These are phyloP conservation scores for Eupithecia pulchellata DNA, from an alignment of 2,888 invertebrate species.

Conservation along the genomic window DNA sequence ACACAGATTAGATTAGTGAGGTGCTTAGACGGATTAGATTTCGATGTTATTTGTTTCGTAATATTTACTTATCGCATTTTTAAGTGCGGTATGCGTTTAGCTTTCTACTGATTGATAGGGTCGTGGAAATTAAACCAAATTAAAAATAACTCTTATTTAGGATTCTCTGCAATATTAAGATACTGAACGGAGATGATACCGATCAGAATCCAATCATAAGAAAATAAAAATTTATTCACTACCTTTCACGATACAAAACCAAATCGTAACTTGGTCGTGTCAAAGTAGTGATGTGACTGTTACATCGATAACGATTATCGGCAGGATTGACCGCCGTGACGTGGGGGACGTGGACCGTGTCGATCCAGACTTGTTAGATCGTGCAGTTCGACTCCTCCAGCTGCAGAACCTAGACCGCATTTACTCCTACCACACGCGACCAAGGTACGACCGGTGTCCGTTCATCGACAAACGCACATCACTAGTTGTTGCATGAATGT, in stretches of 20 bases:
- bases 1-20: conserved; percentile 33
- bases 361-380: conserved; percentile 83
- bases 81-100: background rate
- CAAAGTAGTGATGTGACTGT: conserved; percentile 59
- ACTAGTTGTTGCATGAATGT: conserved; percentile 59
- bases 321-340: conserved; percentile 84
- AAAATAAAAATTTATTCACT: background rate
- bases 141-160: background rate
- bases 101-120: conserved; percentile 3
- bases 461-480: conserved; percentile 59
- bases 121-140: background rate
- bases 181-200: background rate
- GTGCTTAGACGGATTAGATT: conserved; percentile 14
- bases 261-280: conserved; percentile 73
- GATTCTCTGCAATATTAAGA: background rate
- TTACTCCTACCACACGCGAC: conserved; percentile 86
- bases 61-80: conserved; percentile 1
- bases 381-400: conserved; percentile 84
- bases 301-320: conserved; percentile 80
- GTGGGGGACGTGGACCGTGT: conserved; percentile 73
- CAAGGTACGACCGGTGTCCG: conserved; percentile 85
- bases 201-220: background rate
- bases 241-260: conserved; percentile 28
- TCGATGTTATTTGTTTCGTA: conserved; percentile 21
- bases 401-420: conserved; percentile 85